phyloP scores from a whole-genome alignment of 2,797 vertebrate species.

The Pipistrellus pygmaeus region DNA sequence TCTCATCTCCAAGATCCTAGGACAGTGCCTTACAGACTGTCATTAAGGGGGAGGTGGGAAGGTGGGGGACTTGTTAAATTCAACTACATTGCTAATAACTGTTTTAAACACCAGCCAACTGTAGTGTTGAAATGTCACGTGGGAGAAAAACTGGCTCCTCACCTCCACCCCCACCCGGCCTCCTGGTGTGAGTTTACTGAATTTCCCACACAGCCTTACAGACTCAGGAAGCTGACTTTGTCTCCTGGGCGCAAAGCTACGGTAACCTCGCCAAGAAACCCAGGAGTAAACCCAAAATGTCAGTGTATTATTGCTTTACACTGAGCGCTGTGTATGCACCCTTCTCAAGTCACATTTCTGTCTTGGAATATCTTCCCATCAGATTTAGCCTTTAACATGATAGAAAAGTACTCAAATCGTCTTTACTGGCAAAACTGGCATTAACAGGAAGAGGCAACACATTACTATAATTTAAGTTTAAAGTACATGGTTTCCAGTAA shows the following conservation, averaged over 20 bases:
- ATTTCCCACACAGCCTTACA: background rate
- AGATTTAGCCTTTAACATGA: background rate
- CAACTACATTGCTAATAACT: conserved; percentile 18
- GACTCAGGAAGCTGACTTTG: background rate
- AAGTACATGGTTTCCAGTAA: conserved; percentile 64
- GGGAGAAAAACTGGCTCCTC: background rate
- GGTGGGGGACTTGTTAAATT: background rate
- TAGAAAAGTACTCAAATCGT: conserved; percentile 8
- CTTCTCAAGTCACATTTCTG: conserved; percentile 29
- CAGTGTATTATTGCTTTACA: background rate
- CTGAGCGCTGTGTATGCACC: background rate
- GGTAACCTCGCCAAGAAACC: background rate
- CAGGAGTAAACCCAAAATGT: conserved; percentile 30
- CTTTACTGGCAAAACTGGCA: conserved; percentile 17
- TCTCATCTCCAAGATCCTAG: background rate
- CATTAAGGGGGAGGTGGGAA: background rate
- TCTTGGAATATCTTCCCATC: background rate
- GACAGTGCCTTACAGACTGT: background rate
- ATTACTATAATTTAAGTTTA: conserved; percentile 69
- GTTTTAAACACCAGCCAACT: background rate
- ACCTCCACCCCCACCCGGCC: background rate
- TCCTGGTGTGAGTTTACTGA: background rate
- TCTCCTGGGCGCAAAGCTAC: background rate
- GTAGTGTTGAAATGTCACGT: background rate
- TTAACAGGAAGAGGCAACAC: conserved; percentile 52